Evolutionary conservation across 2,888 invertebrate species (phyloP), one percentile per base, ranked within the genome.

Genomic region (Amphipyra tragopoginis): DNA sequence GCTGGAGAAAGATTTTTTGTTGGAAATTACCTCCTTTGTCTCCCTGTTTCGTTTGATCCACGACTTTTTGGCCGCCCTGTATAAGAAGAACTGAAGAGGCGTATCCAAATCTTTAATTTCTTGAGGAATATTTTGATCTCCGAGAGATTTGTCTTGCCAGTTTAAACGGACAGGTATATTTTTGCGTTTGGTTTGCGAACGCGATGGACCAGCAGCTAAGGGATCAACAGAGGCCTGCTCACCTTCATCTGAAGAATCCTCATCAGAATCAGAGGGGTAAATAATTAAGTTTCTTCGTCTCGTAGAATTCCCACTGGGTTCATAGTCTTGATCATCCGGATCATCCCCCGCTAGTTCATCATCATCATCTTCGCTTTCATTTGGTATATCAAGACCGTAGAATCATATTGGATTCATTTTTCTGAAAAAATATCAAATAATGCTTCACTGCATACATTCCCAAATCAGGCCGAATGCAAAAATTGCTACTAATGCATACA

Each of bases 71-170:
- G n/a, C n/a, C n/a, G n/a, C n/a, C n/a, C n/a, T n/a, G 38, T 59
- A 53, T 47, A 52, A 52, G 2, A 59, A 59, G n/a, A 34, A 59
- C 40, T 59, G 47, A 47, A 47, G 33, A 59, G 52, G 56, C 0
- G 51, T 57, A 57, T 63, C 62, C 1, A 63, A 63, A 57, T 57
- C 51, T 53, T 51, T 47, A 51, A 62, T 62, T 62, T 57, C 50
- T 56, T 62, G 49, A 50, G 56, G 50, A 54, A 62, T 50, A 61
- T 55, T 56, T 50, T 55, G 42, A 11, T 56, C 49, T 45, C 48
- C 21, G 13, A 45, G 33, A 59, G 21, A 1, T 59, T 39, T 59
- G 39, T 52, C 51, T 39, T 51, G 51, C 59, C 45, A 59, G 2
- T 50, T 59, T 38, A 59, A 59, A 29, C 43, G 14, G 5, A 43